Percentiles rank a stretch among this genome's conserved stretches.
Evolutionary conservation across 1,140 invertebrate species (phyloP).

Genomic region (Temnothorax nylanderi): DNA sequence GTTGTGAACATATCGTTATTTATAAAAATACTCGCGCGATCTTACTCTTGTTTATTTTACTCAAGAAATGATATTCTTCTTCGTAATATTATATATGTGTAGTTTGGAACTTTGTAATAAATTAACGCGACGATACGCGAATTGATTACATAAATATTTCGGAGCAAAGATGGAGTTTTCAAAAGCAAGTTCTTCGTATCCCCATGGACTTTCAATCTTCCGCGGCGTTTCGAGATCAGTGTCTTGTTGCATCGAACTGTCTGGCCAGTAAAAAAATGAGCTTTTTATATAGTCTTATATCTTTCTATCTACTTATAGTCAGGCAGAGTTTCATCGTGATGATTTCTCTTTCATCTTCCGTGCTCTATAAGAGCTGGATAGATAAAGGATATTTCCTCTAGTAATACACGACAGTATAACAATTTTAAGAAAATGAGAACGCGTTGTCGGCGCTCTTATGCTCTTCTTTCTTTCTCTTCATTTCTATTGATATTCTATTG

Average conservation of each 20-base stretch:
- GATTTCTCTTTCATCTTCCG: neutral
- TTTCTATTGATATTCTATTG: neutral
- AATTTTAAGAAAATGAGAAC: slow-evolving; percentile 16
- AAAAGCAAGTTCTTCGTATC: neutral
- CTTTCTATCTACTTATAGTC: neutral
- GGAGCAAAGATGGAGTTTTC: neutral
- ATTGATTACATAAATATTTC: neutral
- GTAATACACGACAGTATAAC: neutral
- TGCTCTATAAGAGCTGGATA: neutral
- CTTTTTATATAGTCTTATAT: slow-evolving; percentile 12
- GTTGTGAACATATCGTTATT: neutral
- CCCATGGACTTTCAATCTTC: slow-evolving; percentile 54
- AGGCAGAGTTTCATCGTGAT: slow-evolving; percentile 30
- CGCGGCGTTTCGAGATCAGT: neutral
- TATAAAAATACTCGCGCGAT: neutral
- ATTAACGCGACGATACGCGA: neutral
- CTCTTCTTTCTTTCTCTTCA: neutral
- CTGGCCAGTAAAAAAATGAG: slow-evolving; percentile 34
- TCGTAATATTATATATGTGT: neutral
- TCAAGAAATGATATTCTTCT: neutral
- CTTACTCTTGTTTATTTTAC: neutral
- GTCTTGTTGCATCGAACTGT: neutral
- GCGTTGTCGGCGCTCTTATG: neutral
- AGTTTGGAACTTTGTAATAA: neutral
- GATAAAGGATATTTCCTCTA: neutral